Conservation (phyloP, 1,140 invertebrate species). For the Bombus polaris region DNA sequence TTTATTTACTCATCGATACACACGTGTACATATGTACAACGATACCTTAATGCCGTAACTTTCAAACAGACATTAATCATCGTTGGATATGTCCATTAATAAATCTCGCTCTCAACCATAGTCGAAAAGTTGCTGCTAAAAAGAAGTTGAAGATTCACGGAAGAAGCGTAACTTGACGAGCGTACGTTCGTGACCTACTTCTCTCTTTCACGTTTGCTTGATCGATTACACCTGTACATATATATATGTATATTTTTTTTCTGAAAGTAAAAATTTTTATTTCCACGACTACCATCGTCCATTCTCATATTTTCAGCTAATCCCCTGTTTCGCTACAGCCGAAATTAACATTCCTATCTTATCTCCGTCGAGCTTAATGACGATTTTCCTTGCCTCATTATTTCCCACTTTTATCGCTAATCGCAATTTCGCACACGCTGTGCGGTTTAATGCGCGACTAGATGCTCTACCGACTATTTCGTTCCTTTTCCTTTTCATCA, state of each 20-base stretch:
- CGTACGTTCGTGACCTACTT: conserved; percentile 52
- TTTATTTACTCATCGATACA: background rate
- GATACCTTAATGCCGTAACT: background rate
- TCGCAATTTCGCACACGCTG: background rate
- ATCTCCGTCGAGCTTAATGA: background rate
- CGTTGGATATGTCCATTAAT: conserved; percentile 13
- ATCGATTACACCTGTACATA: conserved; percentile 37
- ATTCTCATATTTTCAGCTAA: background rate
- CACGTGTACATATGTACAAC: background rate
- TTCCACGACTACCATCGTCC: background rate
- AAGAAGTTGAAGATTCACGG: conserved; percentile 32
- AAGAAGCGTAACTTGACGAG: conserved; percentile 23
- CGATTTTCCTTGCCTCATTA: background rate
- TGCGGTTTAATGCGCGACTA: background rate
- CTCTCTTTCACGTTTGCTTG: conserved; percentile 41
- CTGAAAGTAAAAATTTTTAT: background rate
- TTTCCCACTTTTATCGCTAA: background rate
- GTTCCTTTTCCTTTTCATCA: too few relatives aligned
- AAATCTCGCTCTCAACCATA: background rate
- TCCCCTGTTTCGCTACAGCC: background rate
- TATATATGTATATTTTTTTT: background rate
- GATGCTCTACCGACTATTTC: background rate
- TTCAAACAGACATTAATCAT: conserved; percentile 11
- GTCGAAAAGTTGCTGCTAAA: conserved; percentile 17
- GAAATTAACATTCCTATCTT: too few relatives aligned